Conservation (phyloP, 2,113 vertebrate species). For the Anolis sagrei region DNA sequence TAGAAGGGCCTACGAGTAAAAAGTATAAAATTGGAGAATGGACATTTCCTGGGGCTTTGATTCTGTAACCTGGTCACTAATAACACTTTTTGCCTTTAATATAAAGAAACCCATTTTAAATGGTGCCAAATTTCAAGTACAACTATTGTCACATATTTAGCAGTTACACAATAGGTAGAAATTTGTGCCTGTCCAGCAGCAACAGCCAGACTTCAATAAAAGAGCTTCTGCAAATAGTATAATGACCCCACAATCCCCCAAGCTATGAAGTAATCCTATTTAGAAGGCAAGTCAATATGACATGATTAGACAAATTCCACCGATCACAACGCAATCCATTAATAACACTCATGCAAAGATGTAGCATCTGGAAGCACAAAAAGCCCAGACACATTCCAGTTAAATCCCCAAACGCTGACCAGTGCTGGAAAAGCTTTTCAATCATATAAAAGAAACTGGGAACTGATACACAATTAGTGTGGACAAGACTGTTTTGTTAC, state of each 20-base stretch:
- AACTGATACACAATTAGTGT: not conserved
- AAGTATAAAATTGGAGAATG: no score
- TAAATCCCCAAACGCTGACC: not conserved
- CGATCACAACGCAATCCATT: constrained; percentile 35
- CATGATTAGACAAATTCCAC: constrained; percentile 45
- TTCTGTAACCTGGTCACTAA: no score
- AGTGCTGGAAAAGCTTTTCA: not conserved
- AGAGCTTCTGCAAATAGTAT: constrained; percentile 9
- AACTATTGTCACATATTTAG: not conserved
- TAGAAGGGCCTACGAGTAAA: no score
- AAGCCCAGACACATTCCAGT: constrained; percentile 22
- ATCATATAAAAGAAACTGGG: not conserved
- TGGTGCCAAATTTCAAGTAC: not conserved
- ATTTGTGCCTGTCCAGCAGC: not conserved
- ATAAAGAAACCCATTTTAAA: not conserved
- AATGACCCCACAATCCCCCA: constrained; percentile 9
- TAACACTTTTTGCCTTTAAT: not conserved
- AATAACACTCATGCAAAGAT: constrained; percentile 24
- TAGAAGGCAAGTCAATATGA: constrained; percentile 52
- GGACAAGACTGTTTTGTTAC: not conserved
- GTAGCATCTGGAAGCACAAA: constrained; percentile 38
- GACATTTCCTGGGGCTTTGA: no score
- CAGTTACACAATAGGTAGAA: not conserved
- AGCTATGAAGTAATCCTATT: constrained; percentile 47
- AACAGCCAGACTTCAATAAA: constrained; percentile 19